Conservation (phyloP, 2,888 invertebrate species). For the Alviniconcha strummeri region DNA sequence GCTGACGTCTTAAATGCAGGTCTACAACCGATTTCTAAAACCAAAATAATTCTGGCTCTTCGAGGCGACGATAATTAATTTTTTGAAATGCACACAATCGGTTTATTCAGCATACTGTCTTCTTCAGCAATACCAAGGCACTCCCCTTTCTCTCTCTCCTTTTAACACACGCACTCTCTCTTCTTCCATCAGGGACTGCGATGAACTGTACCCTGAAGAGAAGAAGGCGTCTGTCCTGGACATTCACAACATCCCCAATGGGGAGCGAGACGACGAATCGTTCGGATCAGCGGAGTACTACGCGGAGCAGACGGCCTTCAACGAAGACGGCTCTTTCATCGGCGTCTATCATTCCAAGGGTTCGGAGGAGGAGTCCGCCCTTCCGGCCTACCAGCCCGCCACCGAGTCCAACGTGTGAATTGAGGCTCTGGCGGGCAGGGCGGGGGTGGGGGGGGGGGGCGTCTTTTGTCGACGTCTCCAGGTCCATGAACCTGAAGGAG, state of each 20-base stretch:
- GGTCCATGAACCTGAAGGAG: too few species aligned
- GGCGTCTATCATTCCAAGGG: constrained; percentile 39
- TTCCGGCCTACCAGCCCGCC: constrained; percentile 9
- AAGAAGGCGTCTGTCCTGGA: constrained; percentile 36
- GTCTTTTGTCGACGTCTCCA: too few species aligned
- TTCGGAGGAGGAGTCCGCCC: neutral
- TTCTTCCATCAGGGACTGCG: constrained; percentile 25
- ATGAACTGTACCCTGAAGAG: constrained; percentile 34
- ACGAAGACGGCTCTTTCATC: constrained; percentile 49
- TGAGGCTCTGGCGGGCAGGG: too few species aligned
- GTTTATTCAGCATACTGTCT: too few species aligned
- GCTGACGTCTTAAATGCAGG: too few species aligned
- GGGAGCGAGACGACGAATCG: constrained; percentile 39
- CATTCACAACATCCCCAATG: constrained; percentile 38
- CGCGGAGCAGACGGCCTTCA: constrained; percentile 40
- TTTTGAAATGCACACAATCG: too few species aligned
- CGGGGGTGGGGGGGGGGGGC: too few species aligned
- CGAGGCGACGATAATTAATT: too few species aligned
- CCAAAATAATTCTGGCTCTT: too few species aligned
- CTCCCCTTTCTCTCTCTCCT: neutral
- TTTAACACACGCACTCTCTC: too few species aligned
- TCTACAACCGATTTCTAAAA: too few species aligned
- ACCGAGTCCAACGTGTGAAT: constrained; percentile 31
- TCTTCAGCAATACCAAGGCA: neutral
- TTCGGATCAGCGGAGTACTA: constrained; percentile 37